Conservation (phyloP, 2,113 vertebrate genomes). For the Tenrec ecaudatus region DNA sequence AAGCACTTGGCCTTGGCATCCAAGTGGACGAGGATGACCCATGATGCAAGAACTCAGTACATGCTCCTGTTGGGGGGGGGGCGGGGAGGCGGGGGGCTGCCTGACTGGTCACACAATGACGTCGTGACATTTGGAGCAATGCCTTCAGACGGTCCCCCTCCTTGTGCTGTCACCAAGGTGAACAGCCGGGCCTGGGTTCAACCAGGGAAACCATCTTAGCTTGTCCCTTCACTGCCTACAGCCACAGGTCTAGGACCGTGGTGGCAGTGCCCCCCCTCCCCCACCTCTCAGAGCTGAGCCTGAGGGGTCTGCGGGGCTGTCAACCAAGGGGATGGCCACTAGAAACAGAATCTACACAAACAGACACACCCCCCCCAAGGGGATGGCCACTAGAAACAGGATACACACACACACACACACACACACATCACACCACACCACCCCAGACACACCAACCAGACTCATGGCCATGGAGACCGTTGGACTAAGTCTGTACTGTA, state of each 20-base stretch:
- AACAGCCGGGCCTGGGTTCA: background rate
- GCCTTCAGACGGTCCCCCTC: slow-evolving; percentile 6
- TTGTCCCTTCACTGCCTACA: background rate
- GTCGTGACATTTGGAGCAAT: slow-evolving; percentile 48
- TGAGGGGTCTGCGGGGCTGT: background rate
- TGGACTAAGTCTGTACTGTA: background rate
- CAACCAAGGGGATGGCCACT: background rate
- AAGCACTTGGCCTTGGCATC: slow-evolving; percentile 57
- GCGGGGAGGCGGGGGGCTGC: background rate
- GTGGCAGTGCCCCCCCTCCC: no score
- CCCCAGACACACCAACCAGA: no score
- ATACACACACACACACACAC: no score
- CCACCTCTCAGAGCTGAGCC: no score
- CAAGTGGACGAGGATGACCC: slow-evolving; percentile 25
- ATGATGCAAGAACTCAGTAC: background rate
- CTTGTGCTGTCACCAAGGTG: background rate
- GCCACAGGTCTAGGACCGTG: background rate
- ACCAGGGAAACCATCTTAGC: background rate
- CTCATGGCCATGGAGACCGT: no score
- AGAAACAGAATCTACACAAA: background rate
- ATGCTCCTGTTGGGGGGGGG: background rate
- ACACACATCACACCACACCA: no score
- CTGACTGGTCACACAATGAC: background rate
- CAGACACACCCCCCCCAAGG: background rate
- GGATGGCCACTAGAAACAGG: background rate